Base-by-base conservation (phyloP, 2,113 vertebrate genomes). In the Menura novaehollandiae region DNA sequence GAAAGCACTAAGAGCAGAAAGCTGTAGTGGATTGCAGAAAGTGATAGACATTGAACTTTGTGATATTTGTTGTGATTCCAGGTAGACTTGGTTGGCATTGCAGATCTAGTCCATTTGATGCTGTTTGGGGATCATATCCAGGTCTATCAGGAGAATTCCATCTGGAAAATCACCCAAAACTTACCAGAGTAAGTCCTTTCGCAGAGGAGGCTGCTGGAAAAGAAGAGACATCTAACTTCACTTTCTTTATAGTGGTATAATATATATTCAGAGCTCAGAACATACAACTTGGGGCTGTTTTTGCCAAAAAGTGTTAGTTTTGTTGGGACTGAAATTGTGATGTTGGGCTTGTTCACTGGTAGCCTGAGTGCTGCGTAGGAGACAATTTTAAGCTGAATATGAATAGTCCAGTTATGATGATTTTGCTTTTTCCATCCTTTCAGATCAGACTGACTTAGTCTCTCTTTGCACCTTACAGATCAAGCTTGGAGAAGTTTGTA, bases 51-150 rank as follows among this genome's bases (percentile, higher is more conserved):
- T 6, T 93, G 24, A 93, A 51, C 26, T 53, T 79, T 43, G 41
- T 75, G 35, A 24, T 59, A 28, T 82, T 51, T 97, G 67, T 94
- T 98, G 71, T 97, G 82, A 44, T 97, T 98, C 60, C 98, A 99
- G 98, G 98, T 98, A 21, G 98, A 99, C 95, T 97, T 99, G 91
- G 91, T 99, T 96, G 98, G 98, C 44, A 95, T 99, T 97, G 99
- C 98, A 84, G 98, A 99, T 92, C 94, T 98, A 33, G 88, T 98
- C 32, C 98, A 99, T 96, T 84, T 98, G 86, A 96, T 99, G 27
- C 94, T 99, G 78, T 98, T 98, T 91, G 97, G 96, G 56, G 96
- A 97, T 27, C 96, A 95, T 19, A 77, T 99, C 91, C 96, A 98
- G 59, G 96, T 98, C 66, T 94, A 80, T 79, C 97, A 97, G 85